These are phyloP conservation scores for Dendrolimus pini DNA, from an alignment of 2,888 invertebrate genomes.

Conservation along the genomic window DNA sequence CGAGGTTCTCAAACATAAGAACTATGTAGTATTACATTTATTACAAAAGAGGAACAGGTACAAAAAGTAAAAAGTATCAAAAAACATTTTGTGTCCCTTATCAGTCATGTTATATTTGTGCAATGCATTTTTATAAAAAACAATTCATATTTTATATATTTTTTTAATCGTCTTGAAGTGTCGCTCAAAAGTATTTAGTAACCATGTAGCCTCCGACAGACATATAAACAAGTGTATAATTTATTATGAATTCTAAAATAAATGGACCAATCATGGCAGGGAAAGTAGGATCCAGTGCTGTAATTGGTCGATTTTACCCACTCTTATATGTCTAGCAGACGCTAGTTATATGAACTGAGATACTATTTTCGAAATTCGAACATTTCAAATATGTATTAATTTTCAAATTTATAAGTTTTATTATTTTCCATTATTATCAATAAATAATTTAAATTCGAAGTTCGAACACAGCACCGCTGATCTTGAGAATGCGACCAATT, in stretches of 20 bases:
- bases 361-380: constrained; percentile 52
- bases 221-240: constrained; percentile 71
- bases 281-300: constrained; percentile 62
- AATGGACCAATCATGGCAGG: constrained; percentile 76
- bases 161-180: constrained; percentile 68
- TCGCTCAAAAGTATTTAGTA: constrained; percentile 69
- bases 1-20: constrained; percentile 49
- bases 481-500: constrained; percentile 72
- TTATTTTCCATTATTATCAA: not conserved
- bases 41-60: constrained; percentile 42
- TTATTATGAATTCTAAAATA: constrained; percentile 56
- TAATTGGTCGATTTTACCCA: constrained; percentile 72
- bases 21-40: constrained; percentile 12
- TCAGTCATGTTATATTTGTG: constrained; percentile 72
- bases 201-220: constrained; percentile 72
- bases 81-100: constrained; percentile 72
- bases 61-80: constrained; percentile 70
- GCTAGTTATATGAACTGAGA: constrained; percentile 61
- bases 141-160: constrained; percentile 28
- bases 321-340: constrained; percentile 70
- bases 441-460: constrained; percentile 24
- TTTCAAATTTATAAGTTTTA: constrained; percentile 2
- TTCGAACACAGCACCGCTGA: constrained; percentile 57
- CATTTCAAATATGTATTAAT: constrained; percentile 9
- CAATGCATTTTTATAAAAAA: constrained; percentile 64